Evolutionary conservation across 2,113 vertebrate genomes (phyloP).

Genomic region (Dasyornis broadbenti): DNA sequence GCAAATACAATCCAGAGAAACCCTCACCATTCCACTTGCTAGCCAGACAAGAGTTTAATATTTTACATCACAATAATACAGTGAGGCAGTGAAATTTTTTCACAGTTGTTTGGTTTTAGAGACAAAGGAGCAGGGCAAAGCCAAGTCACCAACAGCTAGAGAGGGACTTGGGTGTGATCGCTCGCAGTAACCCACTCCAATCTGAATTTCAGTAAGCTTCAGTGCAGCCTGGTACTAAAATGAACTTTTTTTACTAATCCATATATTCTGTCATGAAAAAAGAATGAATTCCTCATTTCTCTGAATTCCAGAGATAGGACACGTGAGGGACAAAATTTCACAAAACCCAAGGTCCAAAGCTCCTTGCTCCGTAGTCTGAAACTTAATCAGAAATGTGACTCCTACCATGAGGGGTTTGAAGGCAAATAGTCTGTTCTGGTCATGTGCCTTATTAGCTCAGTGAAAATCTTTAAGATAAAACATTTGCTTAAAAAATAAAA

Average conservation of each 20-base stretch:
- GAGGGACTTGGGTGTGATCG: fast-evolving
- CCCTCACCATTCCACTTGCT: not conserved
- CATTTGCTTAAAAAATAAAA: not conserved
- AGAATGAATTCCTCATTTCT: not conserved
- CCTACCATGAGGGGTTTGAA: not conserved
- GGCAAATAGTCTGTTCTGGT: not conserved
- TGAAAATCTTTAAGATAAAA: not conserved
- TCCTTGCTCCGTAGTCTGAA: not conserved
- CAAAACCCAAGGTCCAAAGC: not conserved
- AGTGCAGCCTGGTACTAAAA: not conserved
- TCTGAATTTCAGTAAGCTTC: not conserved
- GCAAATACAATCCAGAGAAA: not conserved
- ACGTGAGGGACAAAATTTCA: not conserved
- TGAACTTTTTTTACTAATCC: not conserved
- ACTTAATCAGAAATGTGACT: not conserved
- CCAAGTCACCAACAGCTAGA: not conserved
- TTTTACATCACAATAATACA: not conserved
- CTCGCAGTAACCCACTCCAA: not conserved
- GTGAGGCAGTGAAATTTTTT: not conserved
- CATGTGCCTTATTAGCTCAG: not conserved
- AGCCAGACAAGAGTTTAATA: not conserved
- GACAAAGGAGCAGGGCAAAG: not conserved
- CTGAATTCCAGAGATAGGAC: not conserved
- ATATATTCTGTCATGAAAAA: not conserved
- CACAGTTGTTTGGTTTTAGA: not conserved